These are phyloP conservation scores for Sebastes trivittatus DNA, from an alignment of 2,797 vertebrate species.

Conservation along the genomic window DNA sequence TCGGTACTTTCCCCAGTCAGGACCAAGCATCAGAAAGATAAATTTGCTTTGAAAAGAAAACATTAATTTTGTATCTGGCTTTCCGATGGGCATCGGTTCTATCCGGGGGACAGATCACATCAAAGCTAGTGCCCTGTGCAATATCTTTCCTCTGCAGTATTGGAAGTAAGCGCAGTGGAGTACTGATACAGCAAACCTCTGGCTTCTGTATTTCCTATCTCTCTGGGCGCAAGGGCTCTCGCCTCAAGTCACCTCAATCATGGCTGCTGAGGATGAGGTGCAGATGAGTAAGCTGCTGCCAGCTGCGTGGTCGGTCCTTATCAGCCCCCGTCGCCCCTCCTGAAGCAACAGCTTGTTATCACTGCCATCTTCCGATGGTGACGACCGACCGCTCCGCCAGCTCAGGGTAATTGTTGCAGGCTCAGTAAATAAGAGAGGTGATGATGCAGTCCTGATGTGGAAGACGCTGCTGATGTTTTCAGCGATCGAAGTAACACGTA, in stretches of 20 bases:
- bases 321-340: constrained; percentile 20
- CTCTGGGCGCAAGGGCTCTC: constrained; percentile 8
- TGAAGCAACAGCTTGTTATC: constrained; percentile 35
- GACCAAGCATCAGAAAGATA: constrained; percentile 7
- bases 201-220: constrained; percentile 14
- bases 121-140: neutral
- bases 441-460: neutral
- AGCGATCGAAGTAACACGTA: neutral
- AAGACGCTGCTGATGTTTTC: neutral
- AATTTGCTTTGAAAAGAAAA: constrained; percentile 13
- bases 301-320: neutral
- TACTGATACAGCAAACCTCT: neutral
- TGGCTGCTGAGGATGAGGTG: constrained; percentile 4
- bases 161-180: constrained; percentile 6
- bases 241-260: constrained; percentile 43
- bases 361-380: constrained; percentile 16
- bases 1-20: neutral
- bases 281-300: constrained; percentile 19
- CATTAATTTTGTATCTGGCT: constrained; percentile 8
- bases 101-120: neutral
- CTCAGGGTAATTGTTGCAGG: constrained; percentile 30
- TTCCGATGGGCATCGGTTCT: neutral
- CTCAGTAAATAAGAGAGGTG: constrained; percentile 26
- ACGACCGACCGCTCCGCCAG: neutral
- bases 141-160: neutral